These are phyloP conservation scores for Polylopha cassiicola DNA, from an alignment of 2,888 invertebrate genomes.

Conservation along the genomic window DNA sequence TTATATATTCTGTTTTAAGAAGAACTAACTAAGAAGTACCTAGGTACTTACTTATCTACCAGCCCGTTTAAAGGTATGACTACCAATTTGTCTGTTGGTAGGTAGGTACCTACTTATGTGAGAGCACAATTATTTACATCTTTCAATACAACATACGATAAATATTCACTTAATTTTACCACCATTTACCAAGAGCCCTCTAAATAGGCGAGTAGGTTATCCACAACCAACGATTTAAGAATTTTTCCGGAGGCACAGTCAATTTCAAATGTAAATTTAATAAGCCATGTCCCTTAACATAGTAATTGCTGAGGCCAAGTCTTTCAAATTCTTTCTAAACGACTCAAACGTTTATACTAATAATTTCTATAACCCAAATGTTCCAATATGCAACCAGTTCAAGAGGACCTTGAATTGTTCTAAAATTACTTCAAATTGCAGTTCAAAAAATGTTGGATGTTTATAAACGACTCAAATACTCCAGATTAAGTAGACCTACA, in stretches of 20 bases:
- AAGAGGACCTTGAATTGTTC: conserved; percentile 7
- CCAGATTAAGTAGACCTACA: conserved; percentile 7
- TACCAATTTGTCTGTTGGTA: too few species aligned
- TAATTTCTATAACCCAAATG: conserved; percentile 43
- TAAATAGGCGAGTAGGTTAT: too few species aligned
- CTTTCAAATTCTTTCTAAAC: conserved; percentile 49
- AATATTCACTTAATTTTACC: too few species aligned
- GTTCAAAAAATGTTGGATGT: conserved; percentile 23
- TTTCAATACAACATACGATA: too few species aligned
- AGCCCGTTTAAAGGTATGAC: too few species aligned
- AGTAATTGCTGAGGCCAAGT: conserved; percentile 35
- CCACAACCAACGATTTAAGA: conserved; percentile 16
- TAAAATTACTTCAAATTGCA: not conserved
- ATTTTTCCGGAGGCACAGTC: conserved; percentile 17
- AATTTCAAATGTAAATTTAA: conserved; percentile 37
- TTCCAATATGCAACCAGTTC: conserved; percentile 27
- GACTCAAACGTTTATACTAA: conserved; percentile 52
- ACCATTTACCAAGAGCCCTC: conserved; percentile 7
- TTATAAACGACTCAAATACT: conserved; percentile 8
- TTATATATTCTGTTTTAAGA: too few species aligned
- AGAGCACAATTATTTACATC: too few species aligned
- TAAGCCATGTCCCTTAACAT: conserved; percentile 34
- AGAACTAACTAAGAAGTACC: too few species aligned
- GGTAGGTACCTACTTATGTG: too few species aligned
- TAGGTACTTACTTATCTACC: too few species aligned